Base-by-base conservation (phyloP, 53 echinoderm and acorn worm genomes). In the Patiria pectinifera region DNA sequence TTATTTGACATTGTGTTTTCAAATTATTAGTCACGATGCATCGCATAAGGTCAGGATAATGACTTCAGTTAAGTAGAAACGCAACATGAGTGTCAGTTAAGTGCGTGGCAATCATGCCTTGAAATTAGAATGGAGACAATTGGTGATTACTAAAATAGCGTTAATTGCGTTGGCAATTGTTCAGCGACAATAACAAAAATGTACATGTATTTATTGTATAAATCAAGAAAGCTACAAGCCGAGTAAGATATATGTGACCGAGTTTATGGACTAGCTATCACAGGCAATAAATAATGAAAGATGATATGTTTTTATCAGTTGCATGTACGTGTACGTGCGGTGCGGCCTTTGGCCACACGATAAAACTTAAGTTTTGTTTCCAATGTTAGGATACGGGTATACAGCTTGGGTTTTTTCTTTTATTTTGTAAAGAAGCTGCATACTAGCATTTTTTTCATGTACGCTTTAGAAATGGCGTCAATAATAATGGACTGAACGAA, bases 301-400 rank as follows among this genome's bases (percentile, higher is more conserved):
- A 43, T 66, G 63, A 79, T 18, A 16, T 44, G 62, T 43, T 47
- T 35, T 18, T 18, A 11, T 69, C 63, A 11, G 62, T 11, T 84
- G 69, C 16, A n/a, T 45, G 25, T 63, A 15, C 63, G 15, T 66
- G 66, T 66, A 16, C 10, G 44, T 69, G 3, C n/a, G 8, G 23
- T 14, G 72, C n/a, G 23, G 19, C 48, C 9, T 13, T 11, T 35
- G 53, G 86, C 53, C 74, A 86, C 71, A 74, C 48, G 19, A 71
- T 86, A 19, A 47, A 22, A 22, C 71, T 26, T 21, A 16, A 7
- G 66, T 85, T 45, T 86, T 85, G 43, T 69, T 71, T 1, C 2
- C 79, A 78, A 45, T 4, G 14, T 13, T 45, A 86, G 71, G 71
- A 74, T 86, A 86, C 86, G 86, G 72, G 74, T 86, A 71, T 74